A percentile compares a stretch with the other conserved stretches of the same genome.
phyloP scores from a whole-genome alignment of 2,797 vertebrate genomes.

The Coilia nasus region DNA sequence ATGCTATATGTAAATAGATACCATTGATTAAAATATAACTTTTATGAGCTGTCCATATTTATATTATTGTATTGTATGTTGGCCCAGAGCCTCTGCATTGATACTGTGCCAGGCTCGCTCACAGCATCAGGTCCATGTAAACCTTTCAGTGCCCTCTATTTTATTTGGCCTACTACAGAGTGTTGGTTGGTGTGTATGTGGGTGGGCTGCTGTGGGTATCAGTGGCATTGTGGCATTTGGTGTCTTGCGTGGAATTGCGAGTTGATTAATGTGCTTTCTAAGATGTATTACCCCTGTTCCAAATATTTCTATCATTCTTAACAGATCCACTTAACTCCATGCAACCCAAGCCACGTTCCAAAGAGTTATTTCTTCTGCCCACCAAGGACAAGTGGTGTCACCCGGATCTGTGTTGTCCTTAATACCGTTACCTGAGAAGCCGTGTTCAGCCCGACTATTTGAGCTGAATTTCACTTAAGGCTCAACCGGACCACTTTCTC shows the following conservation, averaged over 20 bases:
- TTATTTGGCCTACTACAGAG: too few species aligned
- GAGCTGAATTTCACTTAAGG: constrained; percentile 12
- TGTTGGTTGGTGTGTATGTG: background rate
- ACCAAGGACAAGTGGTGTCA: constrained; percentile 19
- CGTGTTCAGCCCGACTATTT: background rate
- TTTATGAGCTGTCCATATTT: too few species aligned
- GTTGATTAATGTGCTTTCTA: constrained; percentile 13
- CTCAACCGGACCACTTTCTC: background rate
- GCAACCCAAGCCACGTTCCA: constrained; percentile 8
- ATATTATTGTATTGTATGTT: too few species aligned
- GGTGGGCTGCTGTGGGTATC: constrained; percentile 1
- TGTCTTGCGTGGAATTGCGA: background rate
- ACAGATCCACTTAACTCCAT: constrained; percentile 2
- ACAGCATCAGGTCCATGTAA: too few species aligned
- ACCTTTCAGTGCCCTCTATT: too few species aligned
- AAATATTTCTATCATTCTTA: constrained; percentile 1
- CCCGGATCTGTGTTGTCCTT: constrained; percentile 1
- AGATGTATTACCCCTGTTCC: constrained; percentile 1
- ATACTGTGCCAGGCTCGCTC: too few species aligned
- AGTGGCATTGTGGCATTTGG: background rate
- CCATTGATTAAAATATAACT: too few species aligned
- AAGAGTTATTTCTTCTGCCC: background rate
- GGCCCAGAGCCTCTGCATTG: too few species aligned
- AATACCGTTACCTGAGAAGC: constrained; percentile 11
- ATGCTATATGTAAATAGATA: too few species aligned